Evolutionary conservation across 2,113 vertebrate species (phyloP), one percentile per base, ranked within the genome.

Genomic region (Tachycineta bicolor): DNA sequence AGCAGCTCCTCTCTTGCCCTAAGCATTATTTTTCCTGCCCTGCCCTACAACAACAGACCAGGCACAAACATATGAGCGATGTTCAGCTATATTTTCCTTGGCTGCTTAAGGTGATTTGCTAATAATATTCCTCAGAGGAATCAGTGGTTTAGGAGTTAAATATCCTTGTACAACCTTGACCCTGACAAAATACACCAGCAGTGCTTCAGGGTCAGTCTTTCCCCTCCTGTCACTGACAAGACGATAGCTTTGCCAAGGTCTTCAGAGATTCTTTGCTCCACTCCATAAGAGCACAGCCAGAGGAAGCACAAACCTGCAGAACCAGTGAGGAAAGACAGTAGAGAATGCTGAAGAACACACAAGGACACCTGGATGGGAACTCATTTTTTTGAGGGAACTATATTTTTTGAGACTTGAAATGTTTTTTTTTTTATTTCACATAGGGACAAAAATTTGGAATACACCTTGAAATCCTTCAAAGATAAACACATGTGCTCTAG

Each of bases 81-180:
- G 21, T 55, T 94, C 87, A 82, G 89, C 53, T 85, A 11, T 86
- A 34, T 96, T 96, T 93, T 91, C 78, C 56, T 94, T 91, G 84
- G 89, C 91, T 88, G 59, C 75, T 78, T 71, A 50, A 90, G 75
- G 56, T 87, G 31, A 46, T 93, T 94, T 92, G 75, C 86, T 91
- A 93, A 77, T 28, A 83, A 58, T 34, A 58, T 20, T 64, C 52
- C 60, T 83, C 26, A 50, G 84, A 89, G 75, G 59, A 80, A 84
- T n/a, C 46, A 26, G 17, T 37, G 43, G 23, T 71, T 86, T 73
- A 84, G 74, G 58, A 77, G 29, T 26, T 49, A 9, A 46, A 60
- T 5, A 39, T 76, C 78, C 50, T 76, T 64, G 18, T 20, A 43
- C 22, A 46, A 70, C 68, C 50, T 41, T 59, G 75, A 93, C 75